Conservation (phyloP, 1,140 invertebrate genomes). For the Nixonia krombeini region DNA sequence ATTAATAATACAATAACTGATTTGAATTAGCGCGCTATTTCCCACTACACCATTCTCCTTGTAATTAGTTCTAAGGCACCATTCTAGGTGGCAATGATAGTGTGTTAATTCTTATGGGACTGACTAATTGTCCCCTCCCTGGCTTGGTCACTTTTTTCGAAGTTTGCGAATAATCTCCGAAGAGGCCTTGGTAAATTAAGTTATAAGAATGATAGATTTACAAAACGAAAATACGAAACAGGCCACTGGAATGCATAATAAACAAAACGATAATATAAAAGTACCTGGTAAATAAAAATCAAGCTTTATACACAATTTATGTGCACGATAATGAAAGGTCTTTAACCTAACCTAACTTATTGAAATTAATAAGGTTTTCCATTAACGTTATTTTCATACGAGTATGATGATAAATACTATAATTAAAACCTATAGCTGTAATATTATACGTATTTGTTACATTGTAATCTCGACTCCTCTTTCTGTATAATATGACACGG, state of each 20-base stretch:
- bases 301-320: not conserved
- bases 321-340: not conserved
- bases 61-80: too few species aligned
- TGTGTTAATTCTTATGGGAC: too few species aligned
- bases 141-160: too few species aligned
- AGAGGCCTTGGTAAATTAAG: too few species aligned
- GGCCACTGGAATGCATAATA: not conserved
- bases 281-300: constrained; percentile 46
- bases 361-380: not conserved
- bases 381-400: not conserved
- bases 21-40: too few species aligned
- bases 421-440: not conserved
- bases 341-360: not conserved
- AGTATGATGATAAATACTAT: not conserved
- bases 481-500: not conserved
- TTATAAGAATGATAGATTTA: constrained; percentile 61
- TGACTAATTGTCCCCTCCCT: too few species aligned
- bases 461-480: not conserved
- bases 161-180: too few species aligned
- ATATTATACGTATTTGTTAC: not conserved
- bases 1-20: too few species aligned
- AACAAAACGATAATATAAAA: constrained; percentile 36
- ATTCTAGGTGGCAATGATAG: too few species aligned
- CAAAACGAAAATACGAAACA: constrained; percentile 29
- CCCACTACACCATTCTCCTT: too few species aligned